Base-by-base conservation (phyloP, 2,888 invertebrate species). In the Tridacna crocea region DNA sequence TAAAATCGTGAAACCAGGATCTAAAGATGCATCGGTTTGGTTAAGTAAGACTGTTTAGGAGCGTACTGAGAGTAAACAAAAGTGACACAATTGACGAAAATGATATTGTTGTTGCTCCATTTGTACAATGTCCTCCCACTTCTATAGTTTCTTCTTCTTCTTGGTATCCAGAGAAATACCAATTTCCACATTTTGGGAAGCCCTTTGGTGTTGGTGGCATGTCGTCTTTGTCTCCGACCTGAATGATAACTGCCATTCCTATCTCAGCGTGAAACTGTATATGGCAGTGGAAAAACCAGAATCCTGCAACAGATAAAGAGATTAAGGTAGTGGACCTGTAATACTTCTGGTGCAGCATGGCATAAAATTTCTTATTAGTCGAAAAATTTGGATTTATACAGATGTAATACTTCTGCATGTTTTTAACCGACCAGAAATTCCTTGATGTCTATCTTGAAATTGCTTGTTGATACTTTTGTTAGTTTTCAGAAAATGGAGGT, bases 261-360 rank as follows among this genome's bases (percentile, higher is more conserved):
- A 98, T 96, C 95, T 98, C 98, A 0, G 97, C 97, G 93, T 98
- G 98, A 92, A 98, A 98, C 91, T 98, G 98, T 82, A 98, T 97
- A 94, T 98, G 98, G 92, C 98, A 98, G 92, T 98, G 98, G 94
- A 98, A 97, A 2, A 98, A 94, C 98, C 98, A 98, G 91, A 97
- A 97, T 17, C 98, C 97, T 96, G 96, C 95, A 94, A 94, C 95
- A 93, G 36, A 36, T 36, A 36, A 36, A 36, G 8, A 36, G 36
- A 36, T 36, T 36, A n/a, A n/a, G n/a, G n/a, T n/a, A n/a, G n/a
- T n/a, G n/a, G n/a, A n/a, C n/a, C n/a, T n/a, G n/a, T n/a, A n/a
- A n/a, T n/a, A n/a, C n/a, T n/a, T n/a, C n/a, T n/a, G n/a, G n/a
- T n/a, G n/a, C n/a, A n/a, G n/a, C n/a, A n/a, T n/a, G n/a, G n/a